A percentile compares a stretch with the other conserved stretches of the same genome.
phyloP scores from a whole-genome alignment of 2,113 vertebrate species.

The Calidris pygmaea region DNA sequence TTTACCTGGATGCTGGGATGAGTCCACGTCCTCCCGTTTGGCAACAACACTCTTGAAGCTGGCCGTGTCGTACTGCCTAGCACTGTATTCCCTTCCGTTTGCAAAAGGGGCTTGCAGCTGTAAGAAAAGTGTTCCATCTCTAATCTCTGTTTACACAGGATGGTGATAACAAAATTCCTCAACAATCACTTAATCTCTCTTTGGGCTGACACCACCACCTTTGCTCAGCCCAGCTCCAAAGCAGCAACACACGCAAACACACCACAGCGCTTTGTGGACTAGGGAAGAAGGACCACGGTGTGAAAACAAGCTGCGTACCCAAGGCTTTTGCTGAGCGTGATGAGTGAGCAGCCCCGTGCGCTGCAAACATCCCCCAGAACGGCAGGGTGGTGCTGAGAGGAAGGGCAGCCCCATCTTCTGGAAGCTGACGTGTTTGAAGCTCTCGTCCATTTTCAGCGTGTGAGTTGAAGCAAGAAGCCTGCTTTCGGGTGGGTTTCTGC shows the following conservation, averaged over 20 bases:
- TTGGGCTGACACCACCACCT: slow-evolving; percentile 13
- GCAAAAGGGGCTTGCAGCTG: neutral
- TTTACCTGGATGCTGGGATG: rapidly evolving
- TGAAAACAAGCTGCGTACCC: neutral
- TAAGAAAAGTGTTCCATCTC: slow-evolving; percentile 8
- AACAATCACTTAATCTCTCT: slow-evolving; percentile 46
- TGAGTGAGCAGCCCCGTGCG: neutral
- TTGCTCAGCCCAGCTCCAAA: neutral
- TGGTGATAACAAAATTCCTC: slow-evolving; percentile 59
- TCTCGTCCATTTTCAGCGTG: neutral
- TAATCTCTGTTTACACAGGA: slow-evolving; percentile 60
- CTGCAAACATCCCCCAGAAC: neutral
- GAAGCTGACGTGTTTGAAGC: neutral
- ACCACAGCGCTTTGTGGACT: neutral
- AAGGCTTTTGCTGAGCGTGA: neutral
- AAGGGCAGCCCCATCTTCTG: neutral
- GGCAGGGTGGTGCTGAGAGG: neutral
- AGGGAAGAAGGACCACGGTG: neutral
- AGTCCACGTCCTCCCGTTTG: neutral
- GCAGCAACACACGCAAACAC: neutral
- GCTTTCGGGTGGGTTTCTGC: neutral
- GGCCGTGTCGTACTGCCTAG: neutral
- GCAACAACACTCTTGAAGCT: neutral
- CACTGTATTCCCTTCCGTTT: neutral
- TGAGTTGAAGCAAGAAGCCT: neutral